phyloP scores from a whole-genome alignment of 2,113 vertebrate genomes.

The Trachemys scripta region DNA sequence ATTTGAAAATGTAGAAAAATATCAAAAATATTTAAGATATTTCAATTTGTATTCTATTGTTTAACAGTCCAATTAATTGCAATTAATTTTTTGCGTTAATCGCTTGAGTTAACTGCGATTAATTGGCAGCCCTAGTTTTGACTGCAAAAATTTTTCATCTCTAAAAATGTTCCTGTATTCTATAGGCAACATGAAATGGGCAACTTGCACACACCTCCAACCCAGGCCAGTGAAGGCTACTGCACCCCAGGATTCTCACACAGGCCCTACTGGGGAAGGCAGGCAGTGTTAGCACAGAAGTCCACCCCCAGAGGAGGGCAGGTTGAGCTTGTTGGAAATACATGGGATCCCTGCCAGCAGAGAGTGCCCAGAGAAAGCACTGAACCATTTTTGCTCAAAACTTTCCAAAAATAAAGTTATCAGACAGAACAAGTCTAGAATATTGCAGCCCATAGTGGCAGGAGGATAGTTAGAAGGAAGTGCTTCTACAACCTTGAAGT shows the following conservation, averaged over 20 bases:
- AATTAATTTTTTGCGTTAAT: no score
- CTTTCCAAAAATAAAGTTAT: neutral
- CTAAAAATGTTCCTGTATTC: neutral
- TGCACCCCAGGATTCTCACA: neutral
- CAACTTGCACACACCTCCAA: neutral
- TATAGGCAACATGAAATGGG: neutral
- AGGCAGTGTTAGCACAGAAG: neutral
- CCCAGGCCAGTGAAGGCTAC: neutral
- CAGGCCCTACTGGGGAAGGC: neutral
- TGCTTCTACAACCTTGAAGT: neutral
- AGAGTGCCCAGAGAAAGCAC: neutral
- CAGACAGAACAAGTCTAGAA: neutral
- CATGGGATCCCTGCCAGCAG: neutral
- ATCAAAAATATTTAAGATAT: no score
- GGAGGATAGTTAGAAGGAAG: neutral
- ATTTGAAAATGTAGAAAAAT: no score
- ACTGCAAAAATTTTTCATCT: neutral
- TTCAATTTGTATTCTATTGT: no score
- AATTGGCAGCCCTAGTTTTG: no score
- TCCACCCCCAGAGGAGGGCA: accelerated
- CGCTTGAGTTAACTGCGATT: no score
- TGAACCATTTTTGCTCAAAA: neutral
- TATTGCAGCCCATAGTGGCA: neutral
- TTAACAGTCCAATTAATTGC: no score
- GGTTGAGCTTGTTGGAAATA: neutral